Base-by-base conservation (phyloP, 2,113 vertebrate species). In the Perccottus glenii region DNA sequence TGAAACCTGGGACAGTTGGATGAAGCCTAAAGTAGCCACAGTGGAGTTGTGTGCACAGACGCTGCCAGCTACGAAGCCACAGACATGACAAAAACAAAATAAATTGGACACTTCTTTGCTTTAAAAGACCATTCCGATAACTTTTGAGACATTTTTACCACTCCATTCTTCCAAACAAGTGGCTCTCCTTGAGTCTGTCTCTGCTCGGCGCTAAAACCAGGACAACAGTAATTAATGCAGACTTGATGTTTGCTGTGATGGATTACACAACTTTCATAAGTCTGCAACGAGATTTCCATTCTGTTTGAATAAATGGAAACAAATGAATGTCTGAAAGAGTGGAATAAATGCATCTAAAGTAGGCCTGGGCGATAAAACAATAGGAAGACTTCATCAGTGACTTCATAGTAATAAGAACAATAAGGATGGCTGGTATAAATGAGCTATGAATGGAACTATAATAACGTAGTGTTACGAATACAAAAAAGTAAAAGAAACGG, bases 281-380 rank as follows among this genome's bases (percentile, higher is more conserved):
- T 32, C 27, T 44, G 33, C 38, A 9, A 38, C 43, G 19, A 9
- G 51, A 45, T 48, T 48, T 33, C 40, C 9, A 15, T 11, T 35
- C 48, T 45, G 57, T 60, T 50, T 45, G 45, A 36, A 47, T 44
- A 56, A 47, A 58, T 58, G 27, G 47, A 69, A 68, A 45, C 11
- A 27, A 45, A 33, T 58, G 38, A 58, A 42, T n/a, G 56, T 19
- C 56, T 58, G n/a, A 58, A 15, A 58, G 38, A 43, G 36, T 43
- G 40, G 56, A 58, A 58, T 58, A 58, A 58, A 58, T 58, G 15
- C 40, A 43, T 58, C 15, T 16, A 14, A 58, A 58, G 33, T 36
- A 55, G 33, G 11, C 32, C 32, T 53, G 19, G 19, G 19, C 51
- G 5, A 35, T 8, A 14, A 35, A 11, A 53, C 51, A 7, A 14